These are phyloP conservation scores for Eulemur rufifrons DNA, from an alignment of 2,113 vertebrate species.

Conservation along the genomic window DNA sequence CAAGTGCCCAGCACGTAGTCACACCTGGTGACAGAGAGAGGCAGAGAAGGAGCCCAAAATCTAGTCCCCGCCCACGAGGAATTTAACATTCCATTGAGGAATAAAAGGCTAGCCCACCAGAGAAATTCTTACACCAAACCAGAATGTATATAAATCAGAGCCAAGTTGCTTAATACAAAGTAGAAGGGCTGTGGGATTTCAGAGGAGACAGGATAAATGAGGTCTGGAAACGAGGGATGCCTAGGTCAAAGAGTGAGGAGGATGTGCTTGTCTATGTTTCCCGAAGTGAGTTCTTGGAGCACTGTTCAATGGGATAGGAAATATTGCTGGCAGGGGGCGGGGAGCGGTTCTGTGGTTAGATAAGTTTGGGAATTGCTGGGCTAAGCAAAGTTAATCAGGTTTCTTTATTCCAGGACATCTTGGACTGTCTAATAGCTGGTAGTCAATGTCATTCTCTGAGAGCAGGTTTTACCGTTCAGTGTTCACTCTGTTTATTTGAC, in stretches of 20 bases:
- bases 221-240: not conserved
- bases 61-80: not conserved
- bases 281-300: not conserved
- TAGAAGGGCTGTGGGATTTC: not conserved
- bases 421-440: not conserved
- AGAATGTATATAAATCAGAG: not conserved
- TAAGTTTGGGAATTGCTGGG: not conserved
- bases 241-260: not conserved
- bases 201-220: not conserved
- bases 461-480: not conserved
- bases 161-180: not conserved
- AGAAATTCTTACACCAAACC: not conserved
- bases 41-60: not conserved
- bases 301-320: not conserved
- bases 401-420: not conserved
- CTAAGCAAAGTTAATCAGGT: not conserved
- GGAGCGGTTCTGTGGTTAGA: not conserved
- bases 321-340: rapidly evolving
- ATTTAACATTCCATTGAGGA: not conserved
- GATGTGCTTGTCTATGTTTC: rapidly evolving
- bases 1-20: not conserved
- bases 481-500: not conserved
- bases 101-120: not conserved
- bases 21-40: not conserved
- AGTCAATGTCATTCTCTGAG: not conserved